Conservation (phyloP, 2,888 invertebrate genomes). For the Volucella bombylans region DNA sequence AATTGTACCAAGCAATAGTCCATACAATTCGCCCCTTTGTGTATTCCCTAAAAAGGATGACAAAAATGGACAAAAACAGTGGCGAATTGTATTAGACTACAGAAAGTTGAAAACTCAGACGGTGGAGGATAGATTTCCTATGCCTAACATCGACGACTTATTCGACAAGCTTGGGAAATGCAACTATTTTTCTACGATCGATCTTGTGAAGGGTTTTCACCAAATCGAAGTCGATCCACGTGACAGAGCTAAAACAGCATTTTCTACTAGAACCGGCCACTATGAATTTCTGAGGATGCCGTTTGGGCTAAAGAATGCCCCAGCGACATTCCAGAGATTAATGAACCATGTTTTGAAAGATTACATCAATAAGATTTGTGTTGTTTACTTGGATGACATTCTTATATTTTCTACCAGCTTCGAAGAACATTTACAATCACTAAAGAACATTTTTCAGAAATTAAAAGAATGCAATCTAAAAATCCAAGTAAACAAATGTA, state of each 20-base stretch:
- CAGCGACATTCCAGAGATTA: conserved; percentile 61
- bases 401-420: no score
- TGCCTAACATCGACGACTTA: conserved; percentile 12
- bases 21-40: background rate
- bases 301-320: conserved; percentile 31
- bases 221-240: conserved; percentile 11
- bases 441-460: no score
- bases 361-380: conserved; percentile 22
- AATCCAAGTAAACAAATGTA: no score
- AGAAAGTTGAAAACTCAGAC: conserved; percentile 16
- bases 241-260: conserved; percentile 32
- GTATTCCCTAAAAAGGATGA: no score
- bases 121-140: conserved; percentile 41
- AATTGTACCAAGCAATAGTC: background rate
- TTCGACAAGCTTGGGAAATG: background rate
- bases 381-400: conserved; percentile 64
- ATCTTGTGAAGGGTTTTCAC: background rate
- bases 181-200: no score
- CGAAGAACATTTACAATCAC: no score
- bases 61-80: no score
- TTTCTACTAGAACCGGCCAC: conserved; percentile 29
- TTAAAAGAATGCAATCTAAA: conserved; percentile 33
- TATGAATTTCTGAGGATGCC: conserved; percentile 26
- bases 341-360: conserved; percentile 76
- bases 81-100: background rate